Evolutionary conservation across 2,797 vertebrate genomes (phyloP), one percentile per base, ranked within the genome.

Genomic region (Peromyscus attwateri): DNA sequence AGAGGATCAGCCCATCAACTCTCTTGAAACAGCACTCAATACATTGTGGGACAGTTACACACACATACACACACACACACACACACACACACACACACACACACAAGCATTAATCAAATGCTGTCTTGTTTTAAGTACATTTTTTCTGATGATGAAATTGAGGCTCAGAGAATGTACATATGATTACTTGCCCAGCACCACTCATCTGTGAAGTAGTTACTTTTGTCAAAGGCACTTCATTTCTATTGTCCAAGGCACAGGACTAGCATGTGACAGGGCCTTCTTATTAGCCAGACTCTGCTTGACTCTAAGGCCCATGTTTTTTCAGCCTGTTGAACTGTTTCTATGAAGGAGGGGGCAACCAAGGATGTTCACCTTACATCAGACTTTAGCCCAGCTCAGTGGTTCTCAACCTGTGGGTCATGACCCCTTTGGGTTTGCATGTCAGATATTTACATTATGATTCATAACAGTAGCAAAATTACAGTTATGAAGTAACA

Each of bases 91-190:
- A 71, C 37, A 25, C 71, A 73, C 21, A 37, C 70, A 68, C 31
- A 34, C 66, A 68, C 43, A 46, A 10, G 11, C 49, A 52, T 11
- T 25, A 40, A 40, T 57, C 55, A 76, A 10, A 60, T 17, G 9
- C 11, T 49, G 8, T 79, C 64, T 13, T 77, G 7, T 80, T 92
- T 49, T 55, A 76, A 75, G 43, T 62, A 27, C 0, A 3, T 31
- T n/a, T 87, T 76, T 85, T 57, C 80, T 73, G 3, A 95, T 66
- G 62, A 91, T 71, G 29, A 93, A 64, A 91, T 19, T 37, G 37
- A 77, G 40, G 16, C 57, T 85, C 68, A 76, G 95, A 95, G 92
- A 91, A 93, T 43, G 4, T 68, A 25, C 57, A 7, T 25, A 31
- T n/a, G 10, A 25, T n/a, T 71, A 62, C 66, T 93, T 49, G 1